A percentile compares a stretch with the other conserved stretches of the same genome.
phyloP scores from a whole-genome alignment of 2,797 vertebrate genomes.

The Momotus momota region DNA sequence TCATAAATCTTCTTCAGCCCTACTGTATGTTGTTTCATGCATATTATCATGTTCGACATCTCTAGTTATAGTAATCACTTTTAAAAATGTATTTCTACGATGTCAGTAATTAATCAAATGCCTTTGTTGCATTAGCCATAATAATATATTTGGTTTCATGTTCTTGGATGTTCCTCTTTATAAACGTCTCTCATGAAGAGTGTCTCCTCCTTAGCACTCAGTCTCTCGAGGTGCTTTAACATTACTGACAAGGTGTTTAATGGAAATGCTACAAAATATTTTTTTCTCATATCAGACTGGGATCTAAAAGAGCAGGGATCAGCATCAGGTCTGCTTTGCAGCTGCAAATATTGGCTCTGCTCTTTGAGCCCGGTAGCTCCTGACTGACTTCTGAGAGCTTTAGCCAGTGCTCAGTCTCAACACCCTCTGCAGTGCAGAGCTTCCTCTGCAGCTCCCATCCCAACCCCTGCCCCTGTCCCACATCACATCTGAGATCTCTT shows the following conservation, averaged over 20 bases:
- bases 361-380: neutral
- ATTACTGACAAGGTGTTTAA: constrained; percentile 34
- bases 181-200: neutral
- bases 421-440: neutral
- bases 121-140: constrained; percentile 55
- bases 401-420: neutral
- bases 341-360: neutral
- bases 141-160: constrained; percentile 40
- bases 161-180: constrained; percentile 50
- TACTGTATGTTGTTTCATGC: neutral
- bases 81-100: neutral
- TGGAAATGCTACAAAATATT: constrained; percentile 30
- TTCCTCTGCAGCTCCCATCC: neutral
- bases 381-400: neutral
- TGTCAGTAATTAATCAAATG: constrained; percentile 69
- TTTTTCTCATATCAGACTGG: neutral
- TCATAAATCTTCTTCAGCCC: constrained; percentile 50
- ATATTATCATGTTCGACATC: neutral
- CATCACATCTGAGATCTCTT: neutral
- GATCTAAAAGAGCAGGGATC: constrained; percentile 45
- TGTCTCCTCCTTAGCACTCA: constrained; percentile 8
- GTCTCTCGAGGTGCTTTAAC: constrained; percentile 20
- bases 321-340: constrained; percentile 42
- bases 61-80: constrained; percentile 47
- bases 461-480: neutral